These are phyloP conservation scores for Hystrix cristata DNA, from an alignment of 2,113 vertebrate species.

Conservation along the genomic window DNA sequence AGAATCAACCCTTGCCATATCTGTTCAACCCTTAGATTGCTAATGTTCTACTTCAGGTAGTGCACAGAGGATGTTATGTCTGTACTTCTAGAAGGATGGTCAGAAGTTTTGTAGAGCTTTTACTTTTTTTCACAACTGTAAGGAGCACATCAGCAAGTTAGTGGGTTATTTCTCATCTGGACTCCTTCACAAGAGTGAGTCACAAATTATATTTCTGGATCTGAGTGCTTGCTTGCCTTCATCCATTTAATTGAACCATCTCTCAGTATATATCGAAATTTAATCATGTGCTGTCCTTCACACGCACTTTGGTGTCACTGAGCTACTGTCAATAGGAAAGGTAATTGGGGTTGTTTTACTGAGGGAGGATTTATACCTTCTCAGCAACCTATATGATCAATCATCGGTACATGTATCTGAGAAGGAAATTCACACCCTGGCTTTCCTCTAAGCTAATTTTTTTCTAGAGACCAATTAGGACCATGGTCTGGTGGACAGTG, in stretches of 20 bases:
- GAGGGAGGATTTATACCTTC: background rate
- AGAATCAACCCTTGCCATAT: background rate
- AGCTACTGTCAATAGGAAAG: background rate
- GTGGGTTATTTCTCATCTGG: background rate
- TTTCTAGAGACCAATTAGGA: background rate
- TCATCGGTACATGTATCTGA: background rate
- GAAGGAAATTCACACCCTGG: background rate
- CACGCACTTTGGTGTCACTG: background rate
- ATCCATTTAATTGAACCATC: background rate
- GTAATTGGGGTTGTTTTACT: background rate
- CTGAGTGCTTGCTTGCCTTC: background rate
- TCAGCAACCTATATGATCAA: background rate
- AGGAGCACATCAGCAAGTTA: background rate
- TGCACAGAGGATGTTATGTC: background rate
- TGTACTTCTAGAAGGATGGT: background rate
- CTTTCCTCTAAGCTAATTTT: background rate
- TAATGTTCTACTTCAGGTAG: background rate
- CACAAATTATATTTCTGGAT: constrained; percentile 50
- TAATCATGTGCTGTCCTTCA: background rate
- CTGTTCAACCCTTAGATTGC: background rate
- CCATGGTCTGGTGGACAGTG: background rate
- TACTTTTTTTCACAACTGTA: background rate
- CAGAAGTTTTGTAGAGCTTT: background rate
- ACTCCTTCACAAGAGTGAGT: background rate
- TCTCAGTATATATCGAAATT: background rate